Conservation (phyloP, 2,797 vertebrate genomes). For the Erethizon dorsatum region DNA sequence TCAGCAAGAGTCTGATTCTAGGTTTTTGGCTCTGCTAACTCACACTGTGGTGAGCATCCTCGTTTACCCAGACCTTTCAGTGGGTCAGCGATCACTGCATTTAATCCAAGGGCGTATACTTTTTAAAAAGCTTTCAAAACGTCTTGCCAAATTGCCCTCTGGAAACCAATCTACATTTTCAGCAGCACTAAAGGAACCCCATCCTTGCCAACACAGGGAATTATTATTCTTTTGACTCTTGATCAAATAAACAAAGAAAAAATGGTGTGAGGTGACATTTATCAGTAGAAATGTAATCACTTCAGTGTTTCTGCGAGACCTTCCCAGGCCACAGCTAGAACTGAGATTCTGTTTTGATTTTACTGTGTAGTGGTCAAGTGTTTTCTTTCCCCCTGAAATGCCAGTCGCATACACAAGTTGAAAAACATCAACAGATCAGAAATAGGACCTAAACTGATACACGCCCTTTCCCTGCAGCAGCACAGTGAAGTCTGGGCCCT, state of each 20-base stretch:
- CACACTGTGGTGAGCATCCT: neutral
- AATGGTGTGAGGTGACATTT: neutral
- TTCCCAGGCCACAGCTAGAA: neutral
- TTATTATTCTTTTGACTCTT: neutral
- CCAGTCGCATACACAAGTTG: neutral
- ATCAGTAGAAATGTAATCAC: neutral
- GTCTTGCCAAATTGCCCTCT: neutral
- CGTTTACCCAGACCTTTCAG: neutral
- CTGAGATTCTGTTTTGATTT: neutral
- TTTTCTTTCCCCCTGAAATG: neutral
- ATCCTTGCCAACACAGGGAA: neutral
- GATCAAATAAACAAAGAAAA: neutral
- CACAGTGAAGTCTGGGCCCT: neutral
- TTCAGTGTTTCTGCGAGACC: neutral
- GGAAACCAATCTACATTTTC: conserved; percentile 22
- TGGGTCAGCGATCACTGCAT: neutral
- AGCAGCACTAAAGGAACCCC: accelerated
- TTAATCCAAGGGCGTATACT: neutral
- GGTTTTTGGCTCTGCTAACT: neutral
- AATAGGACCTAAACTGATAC: neutral
- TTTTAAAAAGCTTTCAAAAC: conserved; percentile 43
- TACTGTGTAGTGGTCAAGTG: neutral
- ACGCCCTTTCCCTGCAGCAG: neutral
- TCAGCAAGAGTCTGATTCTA: neutral
- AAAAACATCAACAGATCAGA: neutral